A percentile compares a stretch with the other conserved stretches of the same genome.
Evolutionary conservation across 2,888 invertebrate genomes (phyloP).

Genomic region (Xestia rhomboidea): DNA sequence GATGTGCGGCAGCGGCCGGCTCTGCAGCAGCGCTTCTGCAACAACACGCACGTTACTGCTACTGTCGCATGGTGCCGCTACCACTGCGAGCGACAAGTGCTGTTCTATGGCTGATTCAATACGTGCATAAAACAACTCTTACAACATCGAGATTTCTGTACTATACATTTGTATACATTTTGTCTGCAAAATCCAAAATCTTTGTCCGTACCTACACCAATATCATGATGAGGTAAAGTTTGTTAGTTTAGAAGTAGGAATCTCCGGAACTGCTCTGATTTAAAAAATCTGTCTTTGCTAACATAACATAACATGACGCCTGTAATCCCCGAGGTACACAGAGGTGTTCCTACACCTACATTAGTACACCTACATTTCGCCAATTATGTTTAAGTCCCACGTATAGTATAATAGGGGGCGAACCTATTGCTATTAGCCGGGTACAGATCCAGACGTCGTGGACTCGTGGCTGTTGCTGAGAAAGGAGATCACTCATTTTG

Average conservation of each 20-base stretch:
- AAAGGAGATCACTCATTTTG: too few species aligned
- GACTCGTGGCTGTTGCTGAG: too few species aligned
- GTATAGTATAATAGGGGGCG: too few species aligned
- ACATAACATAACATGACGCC: too few species aligned
- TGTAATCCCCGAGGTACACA: too few species aligned
- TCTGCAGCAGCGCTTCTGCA: slow-evolving; percentile 97
- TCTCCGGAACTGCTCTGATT: not conserved
- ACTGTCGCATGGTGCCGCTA: not conserved
- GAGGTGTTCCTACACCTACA: too few species aligned
- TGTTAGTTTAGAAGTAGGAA: not conserved
- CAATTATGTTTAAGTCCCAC: too few species aligned
- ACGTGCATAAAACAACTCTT: not conserved
- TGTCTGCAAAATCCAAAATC: not conserved
- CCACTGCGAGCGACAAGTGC: not conserved
- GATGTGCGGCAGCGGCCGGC: slow-evolving; percentile 98
- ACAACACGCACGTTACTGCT: slow-evolving; percentile 48
- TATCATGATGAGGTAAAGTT: not conserved
- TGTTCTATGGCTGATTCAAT: not conserved
- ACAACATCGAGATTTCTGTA: not conserved
- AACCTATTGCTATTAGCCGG: too few species aligned
- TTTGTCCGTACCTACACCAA: not conserved
- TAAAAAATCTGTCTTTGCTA: too few species aligned
- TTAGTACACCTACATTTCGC: too few species aligned
- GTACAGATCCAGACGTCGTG: too few species aligned
- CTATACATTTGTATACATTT: not conserved